Evolutionary conservation across 2,113 vertebrate genomes (phyloP), one percentile per base, ranked within the genome.

Genomic region (Mustela nigripes): DNA sequence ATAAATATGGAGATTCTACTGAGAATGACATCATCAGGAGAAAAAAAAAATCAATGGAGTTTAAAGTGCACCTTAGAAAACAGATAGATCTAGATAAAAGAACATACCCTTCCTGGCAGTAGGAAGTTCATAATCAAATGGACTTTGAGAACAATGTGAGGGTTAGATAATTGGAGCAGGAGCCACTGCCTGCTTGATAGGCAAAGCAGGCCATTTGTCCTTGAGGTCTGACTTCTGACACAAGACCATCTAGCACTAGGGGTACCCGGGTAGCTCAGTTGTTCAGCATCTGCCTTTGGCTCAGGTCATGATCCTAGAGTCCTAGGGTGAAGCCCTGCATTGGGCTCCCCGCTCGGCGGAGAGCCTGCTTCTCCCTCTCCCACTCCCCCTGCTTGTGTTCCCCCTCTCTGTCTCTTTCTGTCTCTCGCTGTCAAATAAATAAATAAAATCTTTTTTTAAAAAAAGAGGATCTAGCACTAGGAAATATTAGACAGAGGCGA

Each of bases 131-230:
- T 21, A 71, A 5, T 11, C 4, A 53, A 53, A 45, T 60, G 2
- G 39, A 1, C 18, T 33, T 85, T 36, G 42, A 26, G 28, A 58
- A 33, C 22, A 19, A 42, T 1, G 10, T 39, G 1, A 42, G 2
- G 3, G 4, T 28, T 24, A 50, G 56, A 85, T 69, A 7, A 2
- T 2, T n/a, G 3, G 16, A 56, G 4, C 48, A 1, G 15, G 28
- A 76, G 1, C 5, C 5, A 7, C 6, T 4, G 60, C 11, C 48
- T 18, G 11, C 3, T 69, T 15, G 7, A 0, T 4, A 0, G 4
- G 42, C 24, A 4, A 1, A 1, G 16, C 11, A 63, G 58, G 36
- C 15, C 31, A 1, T 1, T 39, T n/a, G 19, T 65, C 36, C 33
- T 62, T 15, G 22, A 48, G 15, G n/a, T 56, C 21, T 16, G 22